phyloP scores from a whole-genome alignment of 2,797 vertebrate species.

The Mormyrus proboscirostris region DNA sequence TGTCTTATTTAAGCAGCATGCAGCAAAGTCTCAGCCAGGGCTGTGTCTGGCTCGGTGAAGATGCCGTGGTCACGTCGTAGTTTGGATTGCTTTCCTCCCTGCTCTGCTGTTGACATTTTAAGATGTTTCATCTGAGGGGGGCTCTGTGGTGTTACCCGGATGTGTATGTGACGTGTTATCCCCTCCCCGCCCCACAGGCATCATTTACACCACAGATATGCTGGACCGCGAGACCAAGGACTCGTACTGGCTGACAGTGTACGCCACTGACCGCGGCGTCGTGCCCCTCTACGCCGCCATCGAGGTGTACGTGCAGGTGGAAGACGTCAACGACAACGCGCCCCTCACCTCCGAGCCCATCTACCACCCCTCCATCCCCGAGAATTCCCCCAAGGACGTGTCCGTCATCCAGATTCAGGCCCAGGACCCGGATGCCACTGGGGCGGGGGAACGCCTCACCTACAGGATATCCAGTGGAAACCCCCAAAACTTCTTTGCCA shows the following conservation, averaged over 20 bases:
- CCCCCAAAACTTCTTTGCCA: slow-evolving; percentile 91
- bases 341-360: slow-evolving; percentile 85
- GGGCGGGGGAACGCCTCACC: slow-evolving; percentile 63
- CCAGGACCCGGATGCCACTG: slow-evolving; percentile 79
- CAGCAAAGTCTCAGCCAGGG: background rate
- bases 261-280: slow-evolving; percentile 84
- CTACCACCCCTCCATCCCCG: slow-evolving; percentile 73
- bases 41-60: background rate
- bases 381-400: slow-evolving; percentile 87
- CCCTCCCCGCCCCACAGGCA: slow-evolving; percentile 55
- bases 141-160: background rate
- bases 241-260: slow-evolving; percentile 93
- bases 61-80: background rate
- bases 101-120: background rate
- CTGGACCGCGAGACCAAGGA: slow-evolving; percentile 86
- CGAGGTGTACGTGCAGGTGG: slow-evolving; percentile 84
- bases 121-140: background rate
- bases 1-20: background rate
- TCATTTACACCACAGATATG: slow-evolving; percentile 85
- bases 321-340: slow-evolving; percentile 91
- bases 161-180: background rate
- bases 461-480: slow-evolving; percentile 90
- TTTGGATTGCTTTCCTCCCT: background rate
- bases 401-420: slow-evolving; percentile 89
- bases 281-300: slow-evolving; percentile 82